A percentile compares a stretch with the other conserved stretches of the same genome.
Conservation (phyloP, 2,113 vertebrate species). For the Astur gentilis region DNA sequence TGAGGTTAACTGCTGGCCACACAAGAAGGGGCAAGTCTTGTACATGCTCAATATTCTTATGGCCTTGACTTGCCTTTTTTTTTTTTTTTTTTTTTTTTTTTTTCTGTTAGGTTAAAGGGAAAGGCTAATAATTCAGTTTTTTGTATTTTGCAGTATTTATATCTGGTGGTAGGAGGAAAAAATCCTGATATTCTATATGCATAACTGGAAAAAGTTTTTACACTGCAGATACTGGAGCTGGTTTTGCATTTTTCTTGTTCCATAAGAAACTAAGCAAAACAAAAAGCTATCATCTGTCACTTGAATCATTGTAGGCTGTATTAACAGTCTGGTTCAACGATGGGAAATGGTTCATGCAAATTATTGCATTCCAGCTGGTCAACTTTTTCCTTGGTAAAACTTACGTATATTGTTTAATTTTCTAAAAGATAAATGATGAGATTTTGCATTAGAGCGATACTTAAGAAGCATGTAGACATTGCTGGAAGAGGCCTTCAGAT, state of each 20-base stretch:
- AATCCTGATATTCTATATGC: neutral
- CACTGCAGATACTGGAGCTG: neutral
- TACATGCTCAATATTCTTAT: neutral
- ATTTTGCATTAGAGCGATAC: neutral
- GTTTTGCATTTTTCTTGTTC: neutral
- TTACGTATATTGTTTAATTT: neutral
- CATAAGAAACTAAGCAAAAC: neutral
- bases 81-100: no score
- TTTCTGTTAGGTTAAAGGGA: neutral
- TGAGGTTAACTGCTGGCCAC: neutral
- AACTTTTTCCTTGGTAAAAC: neutral
- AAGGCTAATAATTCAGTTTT: neutral
- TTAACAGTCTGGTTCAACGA: neutral
- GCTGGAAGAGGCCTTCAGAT: neutral
- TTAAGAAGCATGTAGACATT: neutral
- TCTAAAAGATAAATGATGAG: neutral
- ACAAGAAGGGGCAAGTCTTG: neutral
- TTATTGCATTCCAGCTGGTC: neutral
- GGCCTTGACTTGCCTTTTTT: neutral
- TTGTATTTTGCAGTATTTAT: neutral
- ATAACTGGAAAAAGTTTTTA: neutral
- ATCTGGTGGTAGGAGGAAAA: neutral
- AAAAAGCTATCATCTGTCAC: neutral
- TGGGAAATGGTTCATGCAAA: neutral
- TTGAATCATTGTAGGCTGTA: neutral